Percentiles rank a stretch among this genome's conserved stretches.
These are phyloP conservation scores for Paramacrobiotus metropolitanus DNA, from an alignment of 1,140 invertebrate species.

Conservation along the genomic window DNA sequence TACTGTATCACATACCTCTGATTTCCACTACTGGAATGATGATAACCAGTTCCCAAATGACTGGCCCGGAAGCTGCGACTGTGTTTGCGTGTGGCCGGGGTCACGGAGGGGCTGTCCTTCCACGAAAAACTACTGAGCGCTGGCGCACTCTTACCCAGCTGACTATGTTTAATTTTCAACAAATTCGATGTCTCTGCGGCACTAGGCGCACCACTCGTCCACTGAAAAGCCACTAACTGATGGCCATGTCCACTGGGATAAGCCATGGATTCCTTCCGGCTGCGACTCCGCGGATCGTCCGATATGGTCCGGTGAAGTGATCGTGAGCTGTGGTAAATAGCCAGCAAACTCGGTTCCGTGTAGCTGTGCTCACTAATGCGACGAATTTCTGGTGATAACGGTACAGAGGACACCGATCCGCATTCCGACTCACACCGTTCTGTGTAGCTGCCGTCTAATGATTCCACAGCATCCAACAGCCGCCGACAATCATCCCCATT, in stretches of 20 bases:
- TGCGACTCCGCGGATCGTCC: not conserved
- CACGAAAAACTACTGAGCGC: not conserved
- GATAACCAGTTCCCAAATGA: not conserved
- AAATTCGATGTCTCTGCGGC: not conserved
- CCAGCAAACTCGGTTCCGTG: not conserved
- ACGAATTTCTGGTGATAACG: not conserved
- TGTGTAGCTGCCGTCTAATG: not conserved
- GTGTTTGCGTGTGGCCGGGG: not conserved
- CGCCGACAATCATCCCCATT: not conserved
- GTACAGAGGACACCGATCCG: not conserved
- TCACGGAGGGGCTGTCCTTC: not conserved
- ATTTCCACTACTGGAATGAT: not conserved
- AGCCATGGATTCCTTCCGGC: not conserved
- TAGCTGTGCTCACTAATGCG: not conserved
- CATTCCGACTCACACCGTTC: not conserved
- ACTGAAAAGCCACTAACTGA: not conserved
- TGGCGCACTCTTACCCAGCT: not conserved
- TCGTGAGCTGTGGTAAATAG: not conserved
- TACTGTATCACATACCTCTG: no score
- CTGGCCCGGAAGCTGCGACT: not conserved
- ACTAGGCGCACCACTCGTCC: not conserved
- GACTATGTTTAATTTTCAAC: not conserved
- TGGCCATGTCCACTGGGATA: not conserved
- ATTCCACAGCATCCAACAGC: not conserved
- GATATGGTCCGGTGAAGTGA: constrained; percentile 3